Evolutionary conservation across 2,797 vertebrate genomes (phyloP).

Genomic region (Anas flavirostris): DNA sequence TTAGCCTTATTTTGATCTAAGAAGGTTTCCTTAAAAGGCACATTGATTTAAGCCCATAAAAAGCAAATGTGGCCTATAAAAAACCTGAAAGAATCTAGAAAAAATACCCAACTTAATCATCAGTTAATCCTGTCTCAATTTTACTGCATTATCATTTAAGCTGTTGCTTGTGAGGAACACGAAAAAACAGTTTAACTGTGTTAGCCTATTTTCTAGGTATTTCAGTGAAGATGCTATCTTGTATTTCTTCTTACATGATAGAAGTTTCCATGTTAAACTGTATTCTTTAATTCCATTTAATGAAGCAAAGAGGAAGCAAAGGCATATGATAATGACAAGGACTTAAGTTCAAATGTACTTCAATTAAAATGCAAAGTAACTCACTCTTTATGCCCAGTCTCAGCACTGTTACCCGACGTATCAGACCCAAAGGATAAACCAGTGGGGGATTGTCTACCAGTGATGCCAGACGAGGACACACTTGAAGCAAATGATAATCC

Average conservation of each 20-base stretch:
- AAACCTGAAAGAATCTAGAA: neutral
- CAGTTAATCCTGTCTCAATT: neutral
- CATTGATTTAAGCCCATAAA: neutral
- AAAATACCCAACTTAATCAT: neutral
- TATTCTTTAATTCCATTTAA: neutral
- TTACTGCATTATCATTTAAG: neutral
- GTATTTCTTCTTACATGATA: neutral
- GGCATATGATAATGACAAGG: neutral
- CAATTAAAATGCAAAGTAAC: conserved; percentile 65
- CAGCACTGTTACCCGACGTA: conserved; percentile 88
- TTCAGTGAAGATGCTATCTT: neutral
- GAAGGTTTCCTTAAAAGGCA: neutral
- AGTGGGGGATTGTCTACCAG: conserved; percentile 92
- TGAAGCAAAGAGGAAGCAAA: neutral
- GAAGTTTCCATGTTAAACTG: neutral
- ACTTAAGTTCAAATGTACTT: neutral
- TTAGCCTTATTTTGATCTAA: neutral
- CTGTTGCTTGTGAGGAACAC: neutral
- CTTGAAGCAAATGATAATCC: conserved; percentile 87
- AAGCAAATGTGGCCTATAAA: neutral
- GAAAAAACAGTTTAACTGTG: neutral
- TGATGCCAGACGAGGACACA: conserved; percentile 83
- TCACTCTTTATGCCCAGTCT: conserved; percentile 87
- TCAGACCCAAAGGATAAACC: conserved; percentile 90
- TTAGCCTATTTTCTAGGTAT: neutral